phyloP scores from a whole-genome alignment of 2,888 invertebrate species.

The Sphinx pinastri region DNA sequence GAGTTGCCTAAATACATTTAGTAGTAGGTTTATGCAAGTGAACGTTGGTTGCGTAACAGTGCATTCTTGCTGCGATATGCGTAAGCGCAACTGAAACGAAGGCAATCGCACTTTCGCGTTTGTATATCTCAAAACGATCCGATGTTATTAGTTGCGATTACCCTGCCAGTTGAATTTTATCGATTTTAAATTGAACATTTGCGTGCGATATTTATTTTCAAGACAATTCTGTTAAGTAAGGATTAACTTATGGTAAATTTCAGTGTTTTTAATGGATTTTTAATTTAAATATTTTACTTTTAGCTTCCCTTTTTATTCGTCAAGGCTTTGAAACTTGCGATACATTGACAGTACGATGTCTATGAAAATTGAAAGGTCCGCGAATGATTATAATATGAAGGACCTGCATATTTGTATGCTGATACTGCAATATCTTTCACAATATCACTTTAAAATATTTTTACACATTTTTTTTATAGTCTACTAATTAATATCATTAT shows the following conservation, averaged over 20 bases:
- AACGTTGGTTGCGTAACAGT: constrained; percentile 59
- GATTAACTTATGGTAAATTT: neutral
- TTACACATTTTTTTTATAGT: no score
- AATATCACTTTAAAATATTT: no score
- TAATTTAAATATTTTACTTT: no score
- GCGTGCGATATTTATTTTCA: constrained; percentile 18
- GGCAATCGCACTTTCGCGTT: constrained; percentile 38
- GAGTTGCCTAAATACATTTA: constrained; percentile 31
- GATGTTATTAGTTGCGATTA: constrained; percentile 21
- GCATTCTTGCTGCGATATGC: constrained; percentile 67
- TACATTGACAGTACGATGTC: no score
- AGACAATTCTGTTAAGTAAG: neutral
- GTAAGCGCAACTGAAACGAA: constrained; percentile 59
- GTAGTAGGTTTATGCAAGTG: constrained; percentile 52
- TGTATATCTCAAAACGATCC: constrained; percentile 38
- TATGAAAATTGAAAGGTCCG: no score
- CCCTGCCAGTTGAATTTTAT: constrained; percentile 26
- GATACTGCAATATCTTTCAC: no score
- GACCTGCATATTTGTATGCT: no score
- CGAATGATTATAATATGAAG: no score
- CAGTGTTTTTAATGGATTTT: no score
- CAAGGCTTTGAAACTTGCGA: no score
- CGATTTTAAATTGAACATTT: constrained; percentile 25
- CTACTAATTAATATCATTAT: no score
- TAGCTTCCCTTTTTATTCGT: no score